Percentiles rank a stretch among this genome's conserved stretches.
Evolutionary conservation across 2,888 invertebrate genomes (phyloP).

Genomic region (Congeria kusceri): DNA sequence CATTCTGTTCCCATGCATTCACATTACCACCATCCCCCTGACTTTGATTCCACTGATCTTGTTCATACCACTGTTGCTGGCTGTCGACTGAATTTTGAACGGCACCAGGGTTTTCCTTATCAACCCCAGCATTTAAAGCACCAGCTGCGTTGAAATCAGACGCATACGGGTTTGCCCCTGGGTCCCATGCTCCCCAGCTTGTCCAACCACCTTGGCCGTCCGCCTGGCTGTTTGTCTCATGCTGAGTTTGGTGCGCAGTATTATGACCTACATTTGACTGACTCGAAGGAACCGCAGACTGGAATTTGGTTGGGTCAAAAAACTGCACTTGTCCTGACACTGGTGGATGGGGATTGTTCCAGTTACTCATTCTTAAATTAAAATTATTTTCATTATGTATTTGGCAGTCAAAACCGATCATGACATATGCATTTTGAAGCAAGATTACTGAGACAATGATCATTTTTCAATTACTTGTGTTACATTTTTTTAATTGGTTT

Average conservation of each 20-base stretch:
- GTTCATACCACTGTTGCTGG: constrained; percentile 48
- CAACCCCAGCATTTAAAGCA: constrained; percentile 5
- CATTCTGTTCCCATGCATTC: constrained; percentile 37
- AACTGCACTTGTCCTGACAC: constrained; percentile 68
- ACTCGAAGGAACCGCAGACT: constrained; percentile 22
- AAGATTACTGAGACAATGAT: too few relatives aligned
- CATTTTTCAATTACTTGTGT: too few relatives aligned
- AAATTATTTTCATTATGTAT: background rate
- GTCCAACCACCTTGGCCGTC: constrained; percentile 35
- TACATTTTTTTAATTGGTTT: background rate
- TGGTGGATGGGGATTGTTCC: constrained; percentile 55
- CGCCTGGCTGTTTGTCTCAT: constrained; percentile 6
- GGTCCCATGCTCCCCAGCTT: constrained; percentile 48
- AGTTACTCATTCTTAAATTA: constrained; percentile 73
- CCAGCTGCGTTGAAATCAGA: constrained; percentile 20
- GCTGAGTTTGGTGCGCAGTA: background rate
- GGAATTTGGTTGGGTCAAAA: constrained; percentile 77
- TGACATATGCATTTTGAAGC: too few relatives aligned
- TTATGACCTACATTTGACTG: background rate
- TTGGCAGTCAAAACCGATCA: too few relatives aligned
- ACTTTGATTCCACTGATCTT: constrained; percentile 40
- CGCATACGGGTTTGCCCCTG: constrained; percentile 18
- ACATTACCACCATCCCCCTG: constrained; percentile 1
- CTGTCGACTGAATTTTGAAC: constrained; percentile 10
- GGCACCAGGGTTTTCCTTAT: constrained; percentile 11